These are phyloP conservation scores for Elgonia sp. DNA, from an alignment of 2,888 invertebrate species.

Conservation along the genomic window DNA sequence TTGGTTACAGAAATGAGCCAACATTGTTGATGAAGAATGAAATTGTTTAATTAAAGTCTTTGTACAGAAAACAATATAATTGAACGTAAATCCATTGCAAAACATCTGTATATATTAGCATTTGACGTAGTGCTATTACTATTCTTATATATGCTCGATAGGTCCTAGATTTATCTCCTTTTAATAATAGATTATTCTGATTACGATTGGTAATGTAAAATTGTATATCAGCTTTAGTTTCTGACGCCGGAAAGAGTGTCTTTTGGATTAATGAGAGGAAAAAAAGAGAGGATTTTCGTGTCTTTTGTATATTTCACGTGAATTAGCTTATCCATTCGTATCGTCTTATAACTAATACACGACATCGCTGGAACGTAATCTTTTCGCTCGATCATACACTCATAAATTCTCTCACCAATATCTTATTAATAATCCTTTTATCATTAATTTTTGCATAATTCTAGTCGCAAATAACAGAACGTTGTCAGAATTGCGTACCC, in stretches of 20 bases:
- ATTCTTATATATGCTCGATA: slow-evolving; percentile 85
- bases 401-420: slow-evolving; percentile 47
- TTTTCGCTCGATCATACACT: slow-evolving; percentile 8
- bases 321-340: slow-evolving; percentile 75
- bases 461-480: slow-evolving; percentile 75
- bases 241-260: slow-evolving; percentile 72
- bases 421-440: slow-evolving; percentile 79
- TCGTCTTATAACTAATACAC: slow-evolving; percentile 71
- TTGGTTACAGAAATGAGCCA: slow-evolving; percentile 2
- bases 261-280: slow-evolving; percentile 77
- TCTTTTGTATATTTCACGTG: slow-evolving; percentile 76
- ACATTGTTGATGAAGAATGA: slow-evolving; percentile 81
- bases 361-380: slow-evolving; percentile 53
- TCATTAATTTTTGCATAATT: slow-evolving; percentile 80
- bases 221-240: slow-evolving; percentile 70
- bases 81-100: slow-evolving; percentile 85
- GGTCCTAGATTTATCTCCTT: slow-evolving; percentile 83
- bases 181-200: slow-evolving; percentile 82
- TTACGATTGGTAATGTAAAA: slow-evolving; percentile 83
- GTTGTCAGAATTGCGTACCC: slow-evolving; percentile 62
- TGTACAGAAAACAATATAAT: slow-evolving; percentile 86
- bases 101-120: slow-evolving; percentile 86
- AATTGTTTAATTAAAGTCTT: slow-evolving; percentile 85
- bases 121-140: slow-evolving; percentile 85
- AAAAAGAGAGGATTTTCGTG: slow-evolving; percentile 74